phyloP scores from a whole-genome alignment of 37 sponge, comb jelly and placozoan genomes.

The Diacarnus erythraeanus region DNA sequence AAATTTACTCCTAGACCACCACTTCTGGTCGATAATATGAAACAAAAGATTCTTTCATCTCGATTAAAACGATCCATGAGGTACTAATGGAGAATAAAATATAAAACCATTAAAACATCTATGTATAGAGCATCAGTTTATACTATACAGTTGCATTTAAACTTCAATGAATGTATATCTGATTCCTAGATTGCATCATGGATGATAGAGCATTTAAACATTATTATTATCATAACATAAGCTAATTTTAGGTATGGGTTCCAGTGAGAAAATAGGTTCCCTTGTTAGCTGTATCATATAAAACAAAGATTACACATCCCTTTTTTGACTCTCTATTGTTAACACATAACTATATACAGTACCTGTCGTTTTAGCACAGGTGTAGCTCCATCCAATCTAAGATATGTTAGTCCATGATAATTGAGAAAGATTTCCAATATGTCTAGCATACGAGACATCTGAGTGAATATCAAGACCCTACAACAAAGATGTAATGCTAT shows the following conservation, averaged over 20 bases:
- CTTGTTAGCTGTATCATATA: not conserved
- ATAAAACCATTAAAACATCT: not conserved
- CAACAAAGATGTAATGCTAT: not conserved
- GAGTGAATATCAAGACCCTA: conserved; percentile 96
- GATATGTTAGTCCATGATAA: conserved; percentile 96
- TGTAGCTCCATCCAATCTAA: conserved; percentile 96
- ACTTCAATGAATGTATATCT: not conserved
- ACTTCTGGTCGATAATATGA: conserved; percentile 98
- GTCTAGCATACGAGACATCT: conserved; percentile 98
- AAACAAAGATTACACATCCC: not conserved
- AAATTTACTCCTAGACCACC: conserved; percentile 98
- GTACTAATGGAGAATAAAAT: conserved; percentile 58
- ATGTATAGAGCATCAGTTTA: not conserved
- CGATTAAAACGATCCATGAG: conserved; percentile 97
- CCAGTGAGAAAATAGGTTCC: not conserved
- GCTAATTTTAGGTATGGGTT: not conserved
- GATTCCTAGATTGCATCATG: not conserved
- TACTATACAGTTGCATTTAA: not conserved
- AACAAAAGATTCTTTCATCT: conserved; percentile 93
- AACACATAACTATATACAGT: not conserved
- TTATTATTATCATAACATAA: not conserved
- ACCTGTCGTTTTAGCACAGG: conserved; percentile 88
- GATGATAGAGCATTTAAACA: not conserved
- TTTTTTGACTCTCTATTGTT: not conserved
- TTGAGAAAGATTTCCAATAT: conserved; percentile 95